Evolutionary conservation across 2,888 invertebrate species (phyloP).

Genomic region (Itoplectis maculator): DNA sequence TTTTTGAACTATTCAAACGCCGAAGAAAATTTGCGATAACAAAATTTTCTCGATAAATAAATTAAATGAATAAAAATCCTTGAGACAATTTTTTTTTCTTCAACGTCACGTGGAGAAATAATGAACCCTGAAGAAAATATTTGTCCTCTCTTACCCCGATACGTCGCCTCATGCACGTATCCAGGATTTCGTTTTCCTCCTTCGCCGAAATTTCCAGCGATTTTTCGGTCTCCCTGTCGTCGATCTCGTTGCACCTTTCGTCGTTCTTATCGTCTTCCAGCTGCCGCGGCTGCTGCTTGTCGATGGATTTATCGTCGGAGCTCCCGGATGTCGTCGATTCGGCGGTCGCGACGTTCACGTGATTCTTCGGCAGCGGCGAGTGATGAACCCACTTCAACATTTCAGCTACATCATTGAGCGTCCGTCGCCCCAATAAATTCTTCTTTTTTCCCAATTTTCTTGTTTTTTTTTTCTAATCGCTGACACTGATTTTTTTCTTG

Average conservation of each 20-base stretch:
- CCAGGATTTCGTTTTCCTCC: slow-evolving; percentile 71
- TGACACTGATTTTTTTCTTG: slow-evolving; percentile 22
- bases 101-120: too few species aligned
- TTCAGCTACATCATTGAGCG: slow-evolving; percentile 72
- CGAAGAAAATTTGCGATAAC: too few species aligned
- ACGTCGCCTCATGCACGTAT: slow-evolving; percentile 71
- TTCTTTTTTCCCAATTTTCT: not conserved
- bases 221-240: slow-evolving; percentile 23
- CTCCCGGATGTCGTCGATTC: slow-evolving; percentile 48
- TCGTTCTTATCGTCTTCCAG: slow-evolving; percentile 33
- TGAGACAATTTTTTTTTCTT: not conserved
- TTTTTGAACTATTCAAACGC: too few species aligned
- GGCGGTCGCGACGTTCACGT: slow-evolving; percentile 65
- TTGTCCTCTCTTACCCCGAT: slow-evolving; percentile 75
- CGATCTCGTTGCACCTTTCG: slow-evolving; percentile 35
- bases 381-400: slow-evolving; percentile 83
- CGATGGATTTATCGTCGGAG: slow-evolving; percentile 34
- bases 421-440: slow-evolving; percentile 37
- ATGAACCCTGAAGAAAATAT: too few species aligned
- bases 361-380: slow-evolving; percentile 78
- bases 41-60: too few species aligned
- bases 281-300: not conserved
- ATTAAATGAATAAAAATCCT: too few species aligned
- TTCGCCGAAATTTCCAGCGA: slow-evolving; percentile 46
- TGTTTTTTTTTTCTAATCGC: not conserved